phyloP scores from a whole-genome alignment of 2,888 invertebrate genomes.

The Busseola fusca region DNA sequence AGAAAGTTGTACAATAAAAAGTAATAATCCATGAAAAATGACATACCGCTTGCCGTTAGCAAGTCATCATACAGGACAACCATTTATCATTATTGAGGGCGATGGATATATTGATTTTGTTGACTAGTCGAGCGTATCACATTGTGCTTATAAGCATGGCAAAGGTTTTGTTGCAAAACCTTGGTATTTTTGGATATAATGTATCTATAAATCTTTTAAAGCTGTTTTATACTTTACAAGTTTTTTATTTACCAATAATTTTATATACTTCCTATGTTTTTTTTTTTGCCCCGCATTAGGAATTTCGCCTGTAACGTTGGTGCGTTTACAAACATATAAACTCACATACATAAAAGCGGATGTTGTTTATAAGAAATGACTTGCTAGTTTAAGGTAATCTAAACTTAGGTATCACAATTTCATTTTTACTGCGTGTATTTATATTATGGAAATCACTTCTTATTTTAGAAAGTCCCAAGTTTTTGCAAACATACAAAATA shows the following conservation, averaged over 20 bases:
- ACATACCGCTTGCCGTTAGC: constrained; percentile 71
- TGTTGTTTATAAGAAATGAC: too few species aligned
- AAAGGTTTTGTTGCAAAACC: not conserved
- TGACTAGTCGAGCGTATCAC: constrained; percentile 23
- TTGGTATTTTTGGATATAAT: not conserved
- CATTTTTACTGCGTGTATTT: too few species aligned
- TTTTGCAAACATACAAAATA: too few species aligned
- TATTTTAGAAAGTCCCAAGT: too few species aligned
- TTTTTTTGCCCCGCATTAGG: too few species aligned
- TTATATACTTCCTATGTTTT: not conserved
- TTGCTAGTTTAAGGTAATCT: too few species aligned
- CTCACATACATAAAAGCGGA: too few species aligned
- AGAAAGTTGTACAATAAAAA: constrained; percentile 64
- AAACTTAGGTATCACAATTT: too few species aligned
- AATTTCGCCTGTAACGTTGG: too few species aligned
- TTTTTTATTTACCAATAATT: too few species aligned
- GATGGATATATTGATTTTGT: constrained; percentile 64
- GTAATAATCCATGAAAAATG: constrained; percentile 72
- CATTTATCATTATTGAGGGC: constrained; percentile 72
- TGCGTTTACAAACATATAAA: too few species aligned
- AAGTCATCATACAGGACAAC: constrained; percentile 77
- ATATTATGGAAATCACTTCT: too few species aligned
- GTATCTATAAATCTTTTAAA: not conserved
- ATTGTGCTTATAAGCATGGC: constrained; percentile 10
- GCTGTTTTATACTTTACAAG: not conserved